phyloP scores from a whole-genome alignment of 2,113 vertebrate genomes.

The Tychaedon coryphoeus region DNA sequence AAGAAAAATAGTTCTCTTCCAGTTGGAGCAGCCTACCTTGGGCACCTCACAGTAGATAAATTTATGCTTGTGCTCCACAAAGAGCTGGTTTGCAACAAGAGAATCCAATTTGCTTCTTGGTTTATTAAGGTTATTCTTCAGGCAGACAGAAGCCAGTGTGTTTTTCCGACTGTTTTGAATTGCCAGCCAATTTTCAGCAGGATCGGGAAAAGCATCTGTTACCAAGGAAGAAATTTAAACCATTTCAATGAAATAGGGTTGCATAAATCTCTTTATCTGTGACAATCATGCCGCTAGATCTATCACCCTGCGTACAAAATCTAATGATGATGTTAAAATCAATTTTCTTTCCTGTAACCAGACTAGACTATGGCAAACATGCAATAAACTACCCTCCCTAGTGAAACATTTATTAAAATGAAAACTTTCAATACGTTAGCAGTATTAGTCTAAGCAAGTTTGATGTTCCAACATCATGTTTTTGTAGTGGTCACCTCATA shows the following conservation, averaged over 20 bases:
- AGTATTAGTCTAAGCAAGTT: neutral
- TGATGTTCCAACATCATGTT: neutral
- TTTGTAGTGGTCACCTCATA: neutral
- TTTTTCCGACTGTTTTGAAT: constrained; percentile 30
- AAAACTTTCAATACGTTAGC: neutral
- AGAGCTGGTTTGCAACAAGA: constrained; percentile 7
- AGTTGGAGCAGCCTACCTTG: constrained; percentile 72
- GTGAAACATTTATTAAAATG: neutral
- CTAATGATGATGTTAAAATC: neutral
- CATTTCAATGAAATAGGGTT: neutral
- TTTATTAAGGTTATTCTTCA: constrained; percentile 1
- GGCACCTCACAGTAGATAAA: constrained; percentile 71
- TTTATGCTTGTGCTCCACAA: constrained; percentile 61
- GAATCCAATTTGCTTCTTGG: neutral
- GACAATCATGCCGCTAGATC: neutral
- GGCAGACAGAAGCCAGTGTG: constrained; percentile 18
- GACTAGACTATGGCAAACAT: neutral
- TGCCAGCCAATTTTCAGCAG: constrained; percentile 12
- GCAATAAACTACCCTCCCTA: neutral
- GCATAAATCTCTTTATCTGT: neutral
- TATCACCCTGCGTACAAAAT: neutral
- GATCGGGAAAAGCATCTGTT: neutral
- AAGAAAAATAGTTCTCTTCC: constrained; percentile 66
- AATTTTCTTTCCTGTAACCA: neutral
- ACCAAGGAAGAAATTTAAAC: neutral